Evolutionary conservation across 2,113 vertebrate species (phyloP), one percentile per base, ranked within the genome.

Genomic region (Gymnogyps californianus): DNA sequence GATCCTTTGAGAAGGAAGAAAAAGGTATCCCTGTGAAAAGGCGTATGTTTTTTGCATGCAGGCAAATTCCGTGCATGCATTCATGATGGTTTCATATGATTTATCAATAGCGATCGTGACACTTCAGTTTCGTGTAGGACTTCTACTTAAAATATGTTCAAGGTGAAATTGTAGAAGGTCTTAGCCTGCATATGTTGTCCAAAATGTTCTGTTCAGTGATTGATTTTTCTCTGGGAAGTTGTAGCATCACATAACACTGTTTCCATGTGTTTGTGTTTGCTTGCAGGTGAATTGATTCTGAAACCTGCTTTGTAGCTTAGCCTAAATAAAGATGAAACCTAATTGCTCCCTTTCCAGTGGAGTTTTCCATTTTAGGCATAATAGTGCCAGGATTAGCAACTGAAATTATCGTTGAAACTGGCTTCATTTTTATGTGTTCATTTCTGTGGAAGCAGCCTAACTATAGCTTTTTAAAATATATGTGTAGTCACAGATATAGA

Each of bases 171-270:
- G 65, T 57, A 78, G 32, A 69, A 72, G 18, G 7, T 66, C 46
- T 82, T 52, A 74, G 38, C 40, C 29, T 19, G 5, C 13, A 34
- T 79, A 0, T 5, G 2, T 42, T 2, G 1, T 71, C 51, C 9
- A 8, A 25, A 64, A 13, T 72, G 6, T 64, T 89, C 14, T 74
- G n/a, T 40, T 74, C 36, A 28, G 54, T 44, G 55, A 71, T 67
- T 24, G n/a, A 31, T 81, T 84, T 90, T 93, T 77, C 46, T n/a
- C 51, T 64, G 78, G 28, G 61, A 71, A n/a, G 10, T 3, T 79
- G 32, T 64, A 83, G 34, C 24, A 16, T 82, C 34, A 3, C 22
- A 25, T 44, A 89, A 57, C 21, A 10, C 18, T 69, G 19, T 83
- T 83, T 67, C 29, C 0, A 0, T 31, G 51, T 40, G 15, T n/a